phyloP scores from a whole-genome alignment of 1,140 invertebrate species.

The Drosophila murphyi region DNA sequence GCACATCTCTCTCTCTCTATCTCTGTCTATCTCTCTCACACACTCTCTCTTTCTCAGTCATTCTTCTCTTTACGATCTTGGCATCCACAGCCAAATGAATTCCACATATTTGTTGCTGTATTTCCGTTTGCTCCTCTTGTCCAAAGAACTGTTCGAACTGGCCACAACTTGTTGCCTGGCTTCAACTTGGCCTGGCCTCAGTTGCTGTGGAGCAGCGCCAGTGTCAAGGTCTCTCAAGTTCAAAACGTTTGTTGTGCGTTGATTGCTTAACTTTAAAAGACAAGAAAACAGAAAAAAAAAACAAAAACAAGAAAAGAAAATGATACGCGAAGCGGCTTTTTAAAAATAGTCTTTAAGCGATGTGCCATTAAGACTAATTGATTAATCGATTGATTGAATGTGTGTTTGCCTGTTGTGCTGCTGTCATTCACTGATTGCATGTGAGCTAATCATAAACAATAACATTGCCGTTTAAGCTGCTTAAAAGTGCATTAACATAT shows the following conservation, averaged over 20 bases:
- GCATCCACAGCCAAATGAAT: slow-evolving; percentile 35
- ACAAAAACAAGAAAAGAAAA: slow-evolving; percentile 16
- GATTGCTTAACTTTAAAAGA: slow-evolving; percentile 22
- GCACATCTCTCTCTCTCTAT: neutral
- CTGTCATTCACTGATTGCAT: slow-evolving; percentile 27
- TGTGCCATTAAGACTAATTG: slow-evolving; percentile 42
- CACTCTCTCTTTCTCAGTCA: slow-evolving; percentile 8
- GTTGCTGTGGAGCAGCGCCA: slow-evolving; percentile 83
- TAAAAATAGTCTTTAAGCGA: slow-evolving; percentile 16
- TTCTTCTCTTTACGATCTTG: slow-evolving; percentile 14
- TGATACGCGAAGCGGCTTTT: slow-evolving; percentile 14
- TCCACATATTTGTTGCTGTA: slow-evolving; percentile 24
- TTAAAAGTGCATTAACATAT: slow-evolving; percentile 16
- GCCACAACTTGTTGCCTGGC: slow-evolving; percentile 56
- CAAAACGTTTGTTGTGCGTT: slow-evolving; percentile 60
- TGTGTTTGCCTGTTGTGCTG: slow-evolving; percentile 9
- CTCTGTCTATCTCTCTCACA: neutral
- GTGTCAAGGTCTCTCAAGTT: slow-evolving; percentile 85
- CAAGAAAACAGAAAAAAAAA: slow-evolving; percentile 5
- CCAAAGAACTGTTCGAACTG: slow-evolving; percentile 66
- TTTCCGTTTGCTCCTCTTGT: slow-evolving; percentile 31
- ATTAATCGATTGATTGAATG: slow-evolving; percentile 37
- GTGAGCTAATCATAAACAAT: slow-evolving; percentile 20
- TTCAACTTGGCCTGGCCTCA: slow-evolving; percentile 44
- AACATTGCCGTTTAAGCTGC: slow-evolving; percentile 11